Evolutionary conservation across 2,888 invertebrate genomes (phyloP).

Genomic region (Thecocarcelia acutangulata): DNA sequence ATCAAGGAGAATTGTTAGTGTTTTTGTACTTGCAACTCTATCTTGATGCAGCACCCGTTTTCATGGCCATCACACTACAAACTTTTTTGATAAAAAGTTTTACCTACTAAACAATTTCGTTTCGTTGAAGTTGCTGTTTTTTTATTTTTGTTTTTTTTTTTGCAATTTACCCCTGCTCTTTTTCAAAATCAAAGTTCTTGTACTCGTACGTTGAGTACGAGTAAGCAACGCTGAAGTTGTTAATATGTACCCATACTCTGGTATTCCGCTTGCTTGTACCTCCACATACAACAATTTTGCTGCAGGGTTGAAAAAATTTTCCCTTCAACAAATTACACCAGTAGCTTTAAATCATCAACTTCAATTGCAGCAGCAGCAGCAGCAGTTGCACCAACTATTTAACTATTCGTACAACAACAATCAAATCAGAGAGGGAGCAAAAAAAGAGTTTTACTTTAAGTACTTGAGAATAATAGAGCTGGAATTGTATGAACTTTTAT

Average conservation of each 20-base stretch:
- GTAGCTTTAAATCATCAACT: conserved; percentile 48
- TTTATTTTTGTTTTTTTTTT: conserved; percentile 12
- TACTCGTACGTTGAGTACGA: conserved; percentile 13
- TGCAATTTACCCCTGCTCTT: conserved; percentile 29
- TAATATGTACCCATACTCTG: neutral
- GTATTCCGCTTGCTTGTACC: neutral
- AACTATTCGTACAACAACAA: conserved; percentile 31
- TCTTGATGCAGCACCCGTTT: conserved; percentile 7
- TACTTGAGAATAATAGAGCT: conserved; percentile 59
- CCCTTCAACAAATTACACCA: conserved; percentile 57
- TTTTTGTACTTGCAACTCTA: neutral
- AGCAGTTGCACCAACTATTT: conserved; percentile 11
- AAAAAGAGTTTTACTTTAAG: conserved; percentile 52
- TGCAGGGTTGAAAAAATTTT: conserved; percentile 48
- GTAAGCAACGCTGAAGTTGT: conserved; percentile 37
- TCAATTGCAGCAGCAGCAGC: conserved; percentile 12
- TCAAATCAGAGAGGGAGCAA: conserved; percentile 36
- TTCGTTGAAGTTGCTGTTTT: conserved; percentile 39
- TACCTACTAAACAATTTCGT: conserved; percentile 65
- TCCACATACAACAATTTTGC: conserved; percentile 16
- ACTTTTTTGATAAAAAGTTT: conserved; percentile 60
- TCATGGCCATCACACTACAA: neutral
- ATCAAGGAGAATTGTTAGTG: too few relatives aligned
- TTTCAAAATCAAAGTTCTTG: conserved; percentile 35
- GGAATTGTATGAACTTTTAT: conserved; percentile 57